Evolutionary conservation across 2,888 invertebrate species (phyloP).

Genomic region (Cabera pusaria): DNA sequence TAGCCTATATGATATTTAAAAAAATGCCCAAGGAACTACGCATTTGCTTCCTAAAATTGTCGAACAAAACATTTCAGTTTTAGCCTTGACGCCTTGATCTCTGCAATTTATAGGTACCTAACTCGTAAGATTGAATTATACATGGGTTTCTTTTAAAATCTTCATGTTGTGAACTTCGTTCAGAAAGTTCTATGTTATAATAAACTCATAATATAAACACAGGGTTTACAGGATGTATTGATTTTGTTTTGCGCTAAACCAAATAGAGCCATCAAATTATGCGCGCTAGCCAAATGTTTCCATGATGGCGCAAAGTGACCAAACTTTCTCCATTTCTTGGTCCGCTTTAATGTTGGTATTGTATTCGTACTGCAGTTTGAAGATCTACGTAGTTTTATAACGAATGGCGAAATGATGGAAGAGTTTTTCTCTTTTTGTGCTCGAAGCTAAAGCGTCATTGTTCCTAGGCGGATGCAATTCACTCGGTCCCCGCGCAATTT

Average conservation of each 20-base stretch:
- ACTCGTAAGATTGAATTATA: no score
- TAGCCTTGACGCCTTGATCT: no score
- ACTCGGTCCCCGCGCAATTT: slow-evolving; percentile 77
- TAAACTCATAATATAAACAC: slow-evolving; percentile 8
- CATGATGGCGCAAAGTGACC: slow-evolving; percentile 5
- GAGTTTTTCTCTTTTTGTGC: slow-evolving; percentile 61
- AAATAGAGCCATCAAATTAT: slow-evolving; percentile 10
- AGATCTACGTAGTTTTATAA: slow-evolving; percentile 50
- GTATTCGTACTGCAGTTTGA: slow-evolving; percentile 19
- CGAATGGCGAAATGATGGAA: slow-evolving; percentile 66
- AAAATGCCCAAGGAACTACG: no score
- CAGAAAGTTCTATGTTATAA: no score
- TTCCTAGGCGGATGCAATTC: slow-evolving; percentile 80
- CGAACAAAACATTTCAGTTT: no score
- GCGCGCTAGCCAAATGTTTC: slow-evolving; percentile 14
- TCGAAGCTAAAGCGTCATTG: slow-evolving; percentile 73
- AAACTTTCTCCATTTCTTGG: slow-evolving; percentile 1
- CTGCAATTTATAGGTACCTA: no score
- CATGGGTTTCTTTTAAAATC: no score
- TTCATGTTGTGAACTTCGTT: no score
- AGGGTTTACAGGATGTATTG: slow-evolving; percentile 15
- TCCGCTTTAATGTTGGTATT: slow-evolving; percentile 2
- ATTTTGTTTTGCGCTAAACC: slow-evolving; percentile 16
- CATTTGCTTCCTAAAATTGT: no score
- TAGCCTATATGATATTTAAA: no score